Evolutionary conservation across 92 coral and sea anemone genomes (phyloP), one percentile per base, ranked within the genome.

Genomic region (Pocillopora grandis): DNA sequence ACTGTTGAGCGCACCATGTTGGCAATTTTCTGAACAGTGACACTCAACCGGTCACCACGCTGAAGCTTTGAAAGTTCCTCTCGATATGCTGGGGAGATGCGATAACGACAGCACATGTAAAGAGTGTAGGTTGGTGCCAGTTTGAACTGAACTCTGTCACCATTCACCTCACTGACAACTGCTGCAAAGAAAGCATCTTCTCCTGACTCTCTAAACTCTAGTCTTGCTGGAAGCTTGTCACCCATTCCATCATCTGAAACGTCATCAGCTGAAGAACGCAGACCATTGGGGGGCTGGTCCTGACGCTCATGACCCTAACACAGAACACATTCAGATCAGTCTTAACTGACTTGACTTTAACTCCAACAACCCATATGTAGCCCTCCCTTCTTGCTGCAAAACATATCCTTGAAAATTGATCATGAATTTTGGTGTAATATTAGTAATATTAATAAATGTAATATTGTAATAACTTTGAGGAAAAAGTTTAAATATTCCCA

Each of bases 141-240:
- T 85, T 97, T 97, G 84, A 97, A 97, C 58, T 97, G 98, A 27
- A 97, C 99, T 56, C 97, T 98, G 4, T 91, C 94, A 17, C 99
- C 99, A 85, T 97, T 97, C 19, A 97, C 99, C 67, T 97, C 99
- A 33, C 99, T 97, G 66, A 92, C 80, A 31, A 97, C 99, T 10
- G 96, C 98, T 56, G 99, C 99, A 88, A 97, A 97, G 90, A 97
- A 97, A 16, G 99, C 99, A 72, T 97, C 99, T 76, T 97, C 99
- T 18, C 99, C 99, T 19, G 96, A 90, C 73, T 97, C 99, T 58
- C 93, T 85, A 84, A 94, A 97, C 87, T 97, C 99, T 2, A 97
- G 80, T 12, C 90, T 89, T 17, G 99, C 99, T 27, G 99, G 99
- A 20, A 97, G 95, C 62, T 89, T 94, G 89, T 94, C 98, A 33